Base-by-base conservation (phyloP, 2,888 invertebrate species). In the Cotesia congregata region DNA sequence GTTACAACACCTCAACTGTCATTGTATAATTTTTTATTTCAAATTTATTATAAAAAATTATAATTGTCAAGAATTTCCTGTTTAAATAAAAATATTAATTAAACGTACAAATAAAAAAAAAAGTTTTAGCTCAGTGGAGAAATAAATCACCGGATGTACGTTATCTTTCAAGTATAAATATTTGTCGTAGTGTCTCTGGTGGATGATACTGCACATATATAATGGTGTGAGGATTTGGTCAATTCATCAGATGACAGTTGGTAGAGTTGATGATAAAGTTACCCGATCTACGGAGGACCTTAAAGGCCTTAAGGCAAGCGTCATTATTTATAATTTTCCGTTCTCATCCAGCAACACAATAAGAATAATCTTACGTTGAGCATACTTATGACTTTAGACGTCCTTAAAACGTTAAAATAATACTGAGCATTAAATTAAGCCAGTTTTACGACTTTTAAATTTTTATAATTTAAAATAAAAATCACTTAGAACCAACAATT, bases 241-340 rank as follows among this genome's bases (percentile, higher is more conserved):
- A 62, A 62, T 62, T 62, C 62, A 20, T 62, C 62, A 62, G 64
- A 72, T 38, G 69, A 65, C 69, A 30, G 30, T 30, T 30, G 30
- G 30, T 30, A 3, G 65, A 9, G 50, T 12, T 50, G 9, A 30
- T 50, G 9, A 30, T 30, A 30, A 3, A 30, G 50, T 12, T 50
- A 50, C 50, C 50, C 50, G 50, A 50, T 50, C 50, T 50, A 12
- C 50, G 50, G 30, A 40, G 30, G 73, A 70, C 73, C 67, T 30
- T 30, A 40, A 39, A 20, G 67, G 62, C 72, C 17, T 50, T 70
- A 50, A 39, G 15, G 41, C 15, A 17, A 87, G 85, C 7, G 9
- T 87, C 87, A 85, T 88, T 88, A 88, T 88, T 88, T 88, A 88
- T 88, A 88, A 88, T 88, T 88, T 88, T 88, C 88, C 88, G 87